These are phyloP conservation scores for Chouioia cunea DNA, from an alignment of 2,888 invertebrate species.

Conservation along the genomic window DNA sequence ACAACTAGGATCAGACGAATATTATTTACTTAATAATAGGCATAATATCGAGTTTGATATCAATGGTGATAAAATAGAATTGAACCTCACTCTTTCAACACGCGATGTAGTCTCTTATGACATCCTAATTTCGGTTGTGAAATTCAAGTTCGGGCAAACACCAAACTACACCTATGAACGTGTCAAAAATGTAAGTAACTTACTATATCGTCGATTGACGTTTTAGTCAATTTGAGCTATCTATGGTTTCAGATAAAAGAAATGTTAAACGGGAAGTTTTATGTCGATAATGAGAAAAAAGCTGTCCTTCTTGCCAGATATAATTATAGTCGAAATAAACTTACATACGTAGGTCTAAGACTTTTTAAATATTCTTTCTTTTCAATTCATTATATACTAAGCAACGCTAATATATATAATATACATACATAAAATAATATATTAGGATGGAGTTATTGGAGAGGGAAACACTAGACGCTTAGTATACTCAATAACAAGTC, in stretches of 20 bases:
- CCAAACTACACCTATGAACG: constrained; percentile 19
- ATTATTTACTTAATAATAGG: background rate
- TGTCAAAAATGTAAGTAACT: constrained; percentile 7
- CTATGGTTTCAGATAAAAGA: background rate
- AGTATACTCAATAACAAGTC: background rate
- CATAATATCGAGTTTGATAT: constrained; percentile 4
- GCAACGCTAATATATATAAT: no score
- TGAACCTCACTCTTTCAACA: constrained; percentile 12
- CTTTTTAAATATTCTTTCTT: no score
- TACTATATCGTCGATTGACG: background rate
- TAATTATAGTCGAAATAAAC: background rate
- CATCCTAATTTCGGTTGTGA: constrained; percentile 9
- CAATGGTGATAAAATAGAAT: background rate
- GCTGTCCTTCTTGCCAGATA: constrained; percentile 19
- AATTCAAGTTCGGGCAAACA: background rate
- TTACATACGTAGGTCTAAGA: constrained; percentile 14
- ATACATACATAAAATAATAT: background rate
- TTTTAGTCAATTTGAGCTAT: background rate
- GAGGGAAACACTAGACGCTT: constrained; percentile 10
- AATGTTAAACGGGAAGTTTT: background rate
- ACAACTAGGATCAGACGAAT: background rate
- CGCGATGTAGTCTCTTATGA: constrained; percentile 3
- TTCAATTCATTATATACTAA: no score
- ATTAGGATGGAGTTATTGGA: constrained; percentile 14
- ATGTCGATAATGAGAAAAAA: constrained; percentile 23